These are phyloP conservation scores for Autographa gamma DNA, from an alignment of 2,888 invertebrate genomes.

Conservation along the genomic window DNA sequence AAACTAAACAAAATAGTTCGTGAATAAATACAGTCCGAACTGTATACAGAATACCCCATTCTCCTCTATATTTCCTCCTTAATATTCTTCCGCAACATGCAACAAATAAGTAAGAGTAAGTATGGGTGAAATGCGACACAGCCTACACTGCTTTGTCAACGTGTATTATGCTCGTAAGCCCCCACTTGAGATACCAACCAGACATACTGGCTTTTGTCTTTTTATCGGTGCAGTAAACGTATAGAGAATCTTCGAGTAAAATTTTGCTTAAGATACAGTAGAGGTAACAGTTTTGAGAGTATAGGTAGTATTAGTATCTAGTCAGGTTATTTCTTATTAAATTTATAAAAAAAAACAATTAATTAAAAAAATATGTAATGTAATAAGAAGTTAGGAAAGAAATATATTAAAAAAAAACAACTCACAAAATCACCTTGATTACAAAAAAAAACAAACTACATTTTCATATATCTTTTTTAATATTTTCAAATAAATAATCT, in stretches of 20 bases:
- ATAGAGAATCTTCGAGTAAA: constrained; percentile 11
- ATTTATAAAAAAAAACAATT: too few relatives aligned
- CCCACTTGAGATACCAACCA: constrained; percentile 62
- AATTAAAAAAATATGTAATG: too few relatives aligned
- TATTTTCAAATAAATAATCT: background rate
- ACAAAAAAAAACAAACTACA: too few relatives aligned
- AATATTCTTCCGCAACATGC: constrained; percentile 36
- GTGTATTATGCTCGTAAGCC: constrained; percentile 69
- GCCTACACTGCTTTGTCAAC: constrained; percentile 68
- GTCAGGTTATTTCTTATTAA: too few relatives aligned
- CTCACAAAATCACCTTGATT: too few relatives aligned
- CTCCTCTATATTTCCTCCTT: constrained; percentile 12
- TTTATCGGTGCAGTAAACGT: constrained; percentile 44
- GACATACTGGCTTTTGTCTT: constrained; percentile 55
- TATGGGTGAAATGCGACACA: constrained; percentile 56
- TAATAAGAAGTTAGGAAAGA: too few relatives aligned
- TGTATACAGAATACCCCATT: background rate
- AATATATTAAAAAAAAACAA: too few relatives aligned
- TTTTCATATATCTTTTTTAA: too few relatives aligned
- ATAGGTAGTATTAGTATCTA: too few relatives aligned
- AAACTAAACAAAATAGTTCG: background rate
- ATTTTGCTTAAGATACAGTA: background rate
- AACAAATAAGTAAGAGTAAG: constrained; percentile 64
- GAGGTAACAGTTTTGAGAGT: background rate
- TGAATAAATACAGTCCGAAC: background rate